These are phyloP conservation scores for Drosophila pachea DNA, from an alignment of 1,140 invertebrate species.

Conservation along the genomic window DNA sequence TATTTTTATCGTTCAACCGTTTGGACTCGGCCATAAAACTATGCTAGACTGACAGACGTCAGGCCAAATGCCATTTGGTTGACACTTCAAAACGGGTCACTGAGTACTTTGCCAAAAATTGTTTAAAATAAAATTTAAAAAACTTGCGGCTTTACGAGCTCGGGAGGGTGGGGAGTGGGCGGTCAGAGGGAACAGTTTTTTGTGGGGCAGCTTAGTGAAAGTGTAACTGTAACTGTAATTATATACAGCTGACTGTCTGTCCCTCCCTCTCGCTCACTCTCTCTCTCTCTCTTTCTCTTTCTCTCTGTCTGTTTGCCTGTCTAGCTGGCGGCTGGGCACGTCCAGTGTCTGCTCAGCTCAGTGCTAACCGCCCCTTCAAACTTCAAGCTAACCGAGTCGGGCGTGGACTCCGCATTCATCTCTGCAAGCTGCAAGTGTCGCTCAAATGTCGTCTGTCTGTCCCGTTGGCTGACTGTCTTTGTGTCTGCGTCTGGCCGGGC, in stretches of 20 bases:
- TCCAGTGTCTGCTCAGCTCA: constrained; percentile 52
- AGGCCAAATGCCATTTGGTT: constrained; percentile 22
- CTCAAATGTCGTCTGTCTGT: constrained; percentile 57
- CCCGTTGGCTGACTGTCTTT: constrained; percentile 18
- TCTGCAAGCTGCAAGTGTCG: constrained; percentile 66
- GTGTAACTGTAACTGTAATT: constrained; percentile 68
- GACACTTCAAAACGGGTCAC: constrained; percentile 70
- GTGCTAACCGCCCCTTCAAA: constrained; percentile 33
- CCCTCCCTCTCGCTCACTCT: constrained; percentile 6
- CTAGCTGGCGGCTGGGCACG: constrained; percentile 30
- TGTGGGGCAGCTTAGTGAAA: constrained; percentile 57
- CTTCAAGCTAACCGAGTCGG: not conserved
- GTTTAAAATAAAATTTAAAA: constrained; percentile 3
- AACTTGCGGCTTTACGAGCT: constrained; percentile 46
- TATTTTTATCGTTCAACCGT: no score
- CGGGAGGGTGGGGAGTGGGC: constrained; percentile 6
- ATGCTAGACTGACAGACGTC: constrained; percentile 21
- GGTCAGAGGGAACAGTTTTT: not conserved
- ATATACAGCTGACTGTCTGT: constrained; percentile 61
- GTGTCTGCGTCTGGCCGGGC: constrained; percentile 24
- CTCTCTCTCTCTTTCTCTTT: no score
- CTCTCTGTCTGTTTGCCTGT: constrained; percentile 28
- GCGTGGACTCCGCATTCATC: constrained; percentile 17
- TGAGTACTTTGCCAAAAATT: constrained; percentile 45
- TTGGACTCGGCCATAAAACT: constrained; percentile 14